A percentile compares a stretch with the other conserved stretches of the same genome.
These are phyloP conservation scores for Epinephelus awoara DNA, from an alignment of 2,797 vertebrate genomes.

Conservation along the genomic window DNA sequence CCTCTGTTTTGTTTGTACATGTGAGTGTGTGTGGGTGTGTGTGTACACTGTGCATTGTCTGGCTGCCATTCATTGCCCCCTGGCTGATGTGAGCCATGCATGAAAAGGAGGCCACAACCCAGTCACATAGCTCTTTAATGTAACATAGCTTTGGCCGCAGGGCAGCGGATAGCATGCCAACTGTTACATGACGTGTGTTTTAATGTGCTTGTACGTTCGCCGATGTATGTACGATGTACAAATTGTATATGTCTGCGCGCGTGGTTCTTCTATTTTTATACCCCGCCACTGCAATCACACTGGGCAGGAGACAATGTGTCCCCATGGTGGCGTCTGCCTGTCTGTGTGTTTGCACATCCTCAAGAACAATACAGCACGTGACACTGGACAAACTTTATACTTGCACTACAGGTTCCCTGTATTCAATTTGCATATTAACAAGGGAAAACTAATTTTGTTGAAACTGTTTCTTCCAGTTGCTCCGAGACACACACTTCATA, in stretches of 20 bases:
- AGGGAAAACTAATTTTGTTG: neutral
- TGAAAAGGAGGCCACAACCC: slow-evolving; percentile 40
- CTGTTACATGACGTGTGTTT: slow-evolving; percentile 14
- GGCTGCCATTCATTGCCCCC: slow-evolving; percentile 46
- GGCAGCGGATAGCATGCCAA: slow-evolving; percentile 17
- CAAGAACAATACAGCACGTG: neutral
- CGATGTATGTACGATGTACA: neutral
- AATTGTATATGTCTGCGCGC: neutral
- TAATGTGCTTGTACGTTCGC: neutral
- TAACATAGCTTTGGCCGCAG: slow-evolving; percentile 28
- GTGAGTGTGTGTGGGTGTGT: slow-evolving; percentile 5
- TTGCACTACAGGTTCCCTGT: neutral
- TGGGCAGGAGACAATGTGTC: neutral
- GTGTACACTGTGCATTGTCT: slow-evolving; percentile 8
- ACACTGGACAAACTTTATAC: neutral
- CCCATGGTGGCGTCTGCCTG: neutral
- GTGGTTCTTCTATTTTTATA: slow-evolving; percentile 14
- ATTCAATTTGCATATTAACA: slow-evolving; percentile 18
- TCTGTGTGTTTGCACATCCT: slow-evolving; percentile 2
- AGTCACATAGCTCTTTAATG: slow-evolving; percentile 45
- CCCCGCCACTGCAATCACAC: neutral
- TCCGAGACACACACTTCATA: slow-evolving; percentile 39
- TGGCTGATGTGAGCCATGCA: slow-evolving; percentile 44
- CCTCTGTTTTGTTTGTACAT: slow-evolving; percentile 24
- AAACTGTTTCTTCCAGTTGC: neutral